These are phyloP conservation scores for Cydia pomonella DNA, from an alignment of 1,140 invertebrate genomes.

Conservation along the genomic window DNA sequence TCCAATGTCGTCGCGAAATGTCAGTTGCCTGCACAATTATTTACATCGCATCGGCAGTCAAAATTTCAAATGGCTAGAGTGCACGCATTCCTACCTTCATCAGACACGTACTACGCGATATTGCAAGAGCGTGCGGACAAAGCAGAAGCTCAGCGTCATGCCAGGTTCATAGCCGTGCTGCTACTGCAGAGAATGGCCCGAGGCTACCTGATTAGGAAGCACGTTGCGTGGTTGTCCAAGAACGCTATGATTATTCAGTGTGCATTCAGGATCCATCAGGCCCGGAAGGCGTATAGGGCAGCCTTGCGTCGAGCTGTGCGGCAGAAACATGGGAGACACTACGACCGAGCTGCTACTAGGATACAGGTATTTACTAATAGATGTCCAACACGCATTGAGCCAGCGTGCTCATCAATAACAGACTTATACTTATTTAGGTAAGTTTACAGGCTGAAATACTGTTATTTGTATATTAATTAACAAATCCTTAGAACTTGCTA, in stretches of 20 bases:
- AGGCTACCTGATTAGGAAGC: conserved; percentile 67
- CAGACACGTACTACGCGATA: conserved; percentile 56
- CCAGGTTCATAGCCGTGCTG: conserved; percentile 58
- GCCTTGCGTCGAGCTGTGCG: conserved; percentile 60
- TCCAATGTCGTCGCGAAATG: not conserved
- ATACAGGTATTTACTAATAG: conserved; percentile 56
- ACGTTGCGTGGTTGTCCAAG: conserved; percentile 62
- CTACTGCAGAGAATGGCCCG: conserved; percentile 62
- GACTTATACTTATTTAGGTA: too few species aligned
- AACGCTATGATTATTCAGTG: conserved; percentile 71
- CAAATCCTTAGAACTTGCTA: too few species aligned
- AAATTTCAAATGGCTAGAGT: conserved; percentile 61
- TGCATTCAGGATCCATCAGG: conserved; percentile 63
- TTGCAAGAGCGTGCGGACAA: conserved; percentile 56
- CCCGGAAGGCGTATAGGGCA: conserved; percentile 57
- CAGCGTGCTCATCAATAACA: too few species aligned
- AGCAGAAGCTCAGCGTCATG: conserved; percentile 53
- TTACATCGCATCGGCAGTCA: not conserved
- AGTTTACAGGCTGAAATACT: too few species aligned
- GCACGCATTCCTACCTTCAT: conserved; percentile 49
- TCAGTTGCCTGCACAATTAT: not conserved
- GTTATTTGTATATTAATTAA: too few species aligned
- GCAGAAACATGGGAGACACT: conserved; percentile 61
- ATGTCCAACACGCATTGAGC: not conserved
- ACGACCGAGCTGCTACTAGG: conserved; percentile 54